Conservation (phyloP, 1,140 invertebrate species). For the Maconellicoccus hirsutus region DNA sequence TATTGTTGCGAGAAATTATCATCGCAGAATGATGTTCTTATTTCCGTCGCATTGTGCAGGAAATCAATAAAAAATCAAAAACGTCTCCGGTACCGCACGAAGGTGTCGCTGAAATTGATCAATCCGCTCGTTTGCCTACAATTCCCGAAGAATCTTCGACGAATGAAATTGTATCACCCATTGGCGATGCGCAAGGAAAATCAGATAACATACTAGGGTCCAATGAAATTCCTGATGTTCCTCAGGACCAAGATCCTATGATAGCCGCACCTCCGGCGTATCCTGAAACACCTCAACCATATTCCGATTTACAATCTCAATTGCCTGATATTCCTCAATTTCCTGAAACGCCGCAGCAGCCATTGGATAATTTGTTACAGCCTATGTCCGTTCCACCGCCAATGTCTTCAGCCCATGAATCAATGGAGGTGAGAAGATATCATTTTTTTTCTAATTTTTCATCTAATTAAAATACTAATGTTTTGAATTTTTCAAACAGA, state of each 20-base stretch:
- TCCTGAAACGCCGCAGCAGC: conserved; percentile 20
- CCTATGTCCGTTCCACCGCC: conserved; percentile 31
- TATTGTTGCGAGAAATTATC: background rate
- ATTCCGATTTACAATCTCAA: background rate
- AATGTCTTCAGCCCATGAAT: background rate
- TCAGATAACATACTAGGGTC: background rate
- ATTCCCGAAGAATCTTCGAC: conserved; percentile 17
- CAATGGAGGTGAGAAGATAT: background rate
- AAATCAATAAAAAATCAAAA: conserved; percentile 6
- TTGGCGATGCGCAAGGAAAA: background rate
- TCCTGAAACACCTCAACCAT: conserved; percentile 25
- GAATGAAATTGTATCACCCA: conserved; percentile 12
- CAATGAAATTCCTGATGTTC: conserved; percentile 13
- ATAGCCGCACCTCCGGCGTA: conserved; percentile 29
- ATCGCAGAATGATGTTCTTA: no score
- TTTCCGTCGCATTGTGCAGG: background rate
- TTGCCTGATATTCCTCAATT: background rate
- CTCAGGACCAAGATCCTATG: conserved; percentile 12
- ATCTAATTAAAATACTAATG: background rate
- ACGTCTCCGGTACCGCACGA: background rate
- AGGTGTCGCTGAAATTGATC: background rate
- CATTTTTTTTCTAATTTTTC: background rate
- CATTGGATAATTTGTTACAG: conserved; percentile 16
- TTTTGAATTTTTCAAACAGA: background rate
- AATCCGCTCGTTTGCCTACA: background rate